Base-by-base conservation (phyloP, 1,140 invertebrate genomes). In the Brachionus angularis region DNA sequence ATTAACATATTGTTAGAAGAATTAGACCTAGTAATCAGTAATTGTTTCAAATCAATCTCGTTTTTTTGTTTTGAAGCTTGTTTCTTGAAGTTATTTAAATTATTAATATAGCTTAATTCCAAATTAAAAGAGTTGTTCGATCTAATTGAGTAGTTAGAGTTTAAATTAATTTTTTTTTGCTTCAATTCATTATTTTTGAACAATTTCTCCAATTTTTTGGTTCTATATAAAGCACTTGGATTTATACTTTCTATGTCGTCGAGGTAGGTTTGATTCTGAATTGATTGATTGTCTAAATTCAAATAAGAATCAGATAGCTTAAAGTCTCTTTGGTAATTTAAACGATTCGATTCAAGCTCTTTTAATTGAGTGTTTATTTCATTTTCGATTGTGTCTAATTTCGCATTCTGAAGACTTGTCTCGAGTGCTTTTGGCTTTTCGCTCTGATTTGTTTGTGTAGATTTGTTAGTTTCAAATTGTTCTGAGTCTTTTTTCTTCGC, bases 321-420 rank as follows among this genome's bases (percentile, higher is more conserved):
- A 58, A 58, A 58, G n/a, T n/a, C n/a, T n/a, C n/a, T n/a, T n/a
- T n/a, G n/a, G n/a, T n/a, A n/a, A 25, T n/a, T 58, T 25, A 23
- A 23, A 25, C 53, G 33, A 39, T 58, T 58, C 2, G 18, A 39
- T 25, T 58, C 53, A 0, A 58, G 18, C 18, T 58, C 53, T 58
- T 23, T 58, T 39, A 58, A 42, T 39, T 58, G 53, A 23, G 53
- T 36, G 27, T 58, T 58, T 36, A 58, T 58, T 58, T 58, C 33
- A 25, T 39, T 58, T 23, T 58, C 53, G 7, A 58, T 58, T 36
- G 53, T 39, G 27, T 58, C 53, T 1, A 58, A 12, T n/a, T 58
- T 31, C 25, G 36, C 39, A 33, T 58, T 58, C 12, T 58, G 33
- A 12, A 58, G 39, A 14, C 18, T 23, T 0, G n/a, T 23, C 25